Evolutionary conservation across 2,797 vertebrate genomes (phyloP), one percentile per base, ranked within the genome.

Genomic region (Margarornis squamiger): DNA sequence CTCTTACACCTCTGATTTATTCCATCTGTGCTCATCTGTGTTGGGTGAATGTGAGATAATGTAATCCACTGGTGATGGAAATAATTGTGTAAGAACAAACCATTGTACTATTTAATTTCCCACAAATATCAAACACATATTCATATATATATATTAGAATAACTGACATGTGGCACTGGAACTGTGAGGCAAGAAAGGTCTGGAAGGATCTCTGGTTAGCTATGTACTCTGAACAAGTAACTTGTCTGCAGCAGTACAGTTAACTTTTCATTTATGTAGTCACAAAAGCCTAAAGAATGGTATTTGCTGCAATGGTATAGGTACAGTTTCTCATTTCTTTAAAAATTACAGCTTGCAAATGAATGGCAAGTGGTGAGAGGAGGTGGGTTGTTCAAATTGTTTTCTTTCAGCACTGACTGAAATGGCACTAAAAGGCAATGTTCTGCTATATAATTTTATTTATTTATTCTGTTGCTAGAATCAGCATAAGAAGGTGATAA

Each of bases 1-100:
- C 26, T 72, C 12, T 75, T 30, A 24, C 29, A 58, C 10, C 13
- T 94, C 49, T 72, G 45, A 71, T 84, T 75, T 89, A 26, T 54
- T 87, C 22, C 9, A 4, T 73, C 39, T 63, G 0, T 54, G 27
- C 38, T 52, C 19, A 7, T 7, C 75, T 46, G 34, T 2, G 0
- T 48, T 61, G 11, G 29, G 9, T 86, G 45, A 14, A 52, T 36
- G 36, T 73, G 55, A 58, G 46, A 16, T 54, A 55, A 38, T 72
- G 10, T 38, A 48, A 48, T 66, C 36, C 63, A 55, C 55, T 66
- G n/a, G 34, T 4, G 0, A 45, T 55, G 51, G 61, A 74, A 79
- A 46, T 77, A 71, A 78, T 51, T 70, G 6, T 70, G 36, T 72
- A 27, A 55, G n/a, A 76, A 22, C 6, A 26, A 93, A 23, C 52